Evolutionary conservation across 2,113 vertebrate species (phyloP).

Genomic region (Peucedramus taeniatus): DNA sequence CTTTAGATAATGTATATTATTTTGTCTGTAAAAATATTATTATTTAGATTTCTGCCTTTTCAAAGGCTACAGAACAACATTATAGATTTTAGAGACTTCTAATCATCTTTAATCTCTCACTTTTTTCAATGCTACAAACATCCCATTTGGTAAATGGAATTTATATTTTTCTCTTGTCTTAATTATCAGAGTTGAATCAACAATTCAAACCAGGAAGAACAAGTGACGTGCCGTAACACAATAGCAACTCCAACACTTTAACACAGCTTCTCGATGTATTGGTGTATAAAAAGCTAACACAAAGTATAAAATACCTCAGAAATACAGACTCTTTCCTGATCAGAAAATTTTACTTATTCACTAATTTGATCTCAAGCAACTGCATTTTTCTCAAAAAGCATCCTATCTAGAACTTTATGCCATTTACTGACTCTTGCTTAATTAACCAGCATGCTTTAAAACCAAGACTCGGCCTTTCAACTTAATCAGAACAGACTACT

Average conservation of each 20-base stretch:
- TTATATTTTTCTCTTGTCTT: constrained; percentile 39
- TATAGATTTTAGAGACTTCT: constrained; percentile 1
- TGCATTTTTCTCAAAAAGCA: constrained; percentile 15
- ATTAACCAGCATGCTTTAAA: constrained; percentile 52
- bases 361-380: constrained; percentile 9
- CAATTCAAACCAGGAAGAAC: constrained; percentile 25
- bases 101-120: constrained; percentile 22
- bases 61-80: constrained; percentile 19
- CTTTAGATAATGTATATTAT: constrained; percentile 40
- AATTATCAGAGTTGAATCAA: constrained; percentile 42
- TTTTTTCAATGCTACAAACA: constrained; percentile 22
- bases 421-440: constrained; percentile 33
- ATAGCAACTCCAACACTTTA: constrained; percentile 8
- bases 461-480: not conserved
- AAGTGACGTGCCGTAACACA: not conserved
- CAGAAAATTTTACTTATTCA: constrained; percentile 39
- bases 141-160: constrained; percentile 10
- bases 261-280: constrained; percentile 1
- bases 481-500: constrained; percentile 7
- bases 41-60: constrained; percentile 41
- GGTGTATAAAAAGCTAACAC: not conserved
- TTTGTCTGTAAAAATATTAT: constrained; percentile 24
- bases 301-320: constrained; percentile 8
- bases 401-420: not conserved
- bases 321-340: not conserved